Evolutionary conservation across 1,140 invertebrate genomes (phyloP).

Genomic region (Drosophila auraria): DNA sequence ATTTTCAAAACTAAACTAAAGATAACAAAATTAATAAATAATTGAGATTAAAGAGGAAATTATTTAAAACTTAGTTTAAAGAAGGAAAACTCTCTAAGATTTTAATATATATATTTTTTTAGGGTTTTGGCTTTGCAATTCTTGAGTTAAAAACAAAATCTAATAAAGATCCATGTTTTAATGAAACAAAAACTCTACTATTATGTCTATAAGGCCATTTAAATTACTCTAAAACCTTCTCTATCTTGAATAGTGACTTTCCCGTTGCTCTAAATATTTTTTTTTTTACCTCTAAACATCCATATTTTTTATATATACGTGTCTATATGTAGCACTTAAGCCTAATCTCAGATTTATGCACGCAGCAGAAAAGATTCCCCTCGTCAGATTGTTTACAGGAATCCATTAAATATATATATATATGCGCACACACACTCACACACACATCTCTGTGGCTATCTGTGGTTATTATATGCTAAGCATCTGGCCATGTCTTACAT

Average conservation of each 20-base stretch:
- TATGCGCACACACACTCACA: conserved; percentile 8
- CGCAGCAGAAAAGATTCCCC: conserved; percentile 28
- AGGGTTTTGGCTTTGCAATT: no score
- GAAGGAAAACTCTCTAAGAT: no score
- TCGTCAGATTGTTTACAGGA: conserved; percentile 62
- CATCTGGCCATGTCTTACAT: conserved; percentile 58
- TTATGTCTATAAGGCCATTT: background rate
- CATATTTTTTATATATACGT: conserved; percentile 20
- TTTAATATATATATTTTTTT: no score
- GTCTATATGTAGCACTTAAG: conserved; percentile 56
- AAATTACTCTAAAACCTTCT: background rate
- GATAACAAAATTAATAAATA: background rate
- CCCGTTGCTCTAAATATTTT: conserved; percentile 17
- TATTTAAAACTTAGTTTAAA: no score
- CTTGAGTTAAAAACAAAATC: background rate
- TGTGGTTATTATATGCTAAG: conserved; percentile 37
- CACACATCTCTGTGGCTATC: conserved; percentile 24
- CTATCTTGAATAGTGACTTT: conserved; percentile 4
- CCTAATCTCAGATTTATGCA: conserved; percentile 48
- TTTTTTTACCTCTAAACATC: conserved; percentile 19
- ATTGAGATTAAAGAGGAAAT: background rate
- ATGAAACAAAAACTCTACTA: background rate
- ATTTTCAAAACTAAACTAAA: background rate
- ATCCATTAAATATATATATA: conserved; percentile 62
- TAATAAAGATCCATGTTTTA: background rate